phyloP scores from a whole-genome alignment of 2,888 invertebrate genomes.

The Sesia apiformis region DNA sequence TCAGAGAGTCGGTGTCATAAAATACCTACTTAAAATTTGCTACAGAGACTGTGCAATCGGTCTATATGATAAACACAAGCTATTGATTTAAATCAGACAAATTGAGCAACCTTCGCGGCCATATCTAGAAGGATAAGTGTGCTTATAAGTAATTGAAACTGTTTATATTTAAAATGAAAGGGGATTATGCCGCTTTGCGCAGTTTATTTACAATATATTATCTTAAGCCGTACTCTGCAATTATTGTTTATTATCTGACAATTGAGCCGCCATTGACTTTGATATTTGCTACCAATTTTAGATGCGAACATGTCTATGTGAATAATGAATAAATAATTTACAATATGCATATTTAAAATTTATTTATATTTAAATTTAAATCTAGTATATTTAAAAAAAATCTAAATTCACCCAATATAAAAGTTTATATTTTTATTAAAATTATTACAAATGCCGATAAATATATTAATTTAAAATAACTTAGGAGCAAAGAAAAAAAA shows the following conservation, averaged over 20 bases:
- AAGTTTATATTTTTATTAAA: too few species aligned
- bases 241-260: neutral
- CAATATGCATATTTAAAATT: too few species aligned
- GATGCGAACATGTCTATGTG: too few species aligned
- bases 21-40: slow-evolving; percentile 10
- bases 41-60: slow-evolving; percentile 12
- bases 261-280: neutral
- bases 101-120: slow-evolving; percentile 6
- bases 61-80: slow-evolving; percentile 3
- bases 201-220: neutral
- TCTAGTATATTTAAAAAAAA: too few species aligned
- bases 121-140: neutral
- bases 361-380: too few species aligned
- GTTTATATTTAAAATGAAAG: neutral
- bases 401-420: too few species aligned
- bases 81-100: slow-evolving; percentile 9
- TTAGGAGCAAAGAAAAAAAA: too few species aligned
- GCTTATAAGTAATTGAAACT: neutral
- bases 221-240: neutral
- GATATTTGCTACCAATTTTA: slow-evolving; percentile 1
- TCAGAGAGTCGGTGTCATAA: too few species aligned
- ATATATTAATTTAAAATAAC: too few species aligned
- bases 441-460: too few species aligned
- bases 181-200: neutral
- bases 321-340: too few species aligned